Evolutionary conservation across 2,113 vertebrate species (phyloP).

Genomic region (Corythornis vintsioides): DNA sequence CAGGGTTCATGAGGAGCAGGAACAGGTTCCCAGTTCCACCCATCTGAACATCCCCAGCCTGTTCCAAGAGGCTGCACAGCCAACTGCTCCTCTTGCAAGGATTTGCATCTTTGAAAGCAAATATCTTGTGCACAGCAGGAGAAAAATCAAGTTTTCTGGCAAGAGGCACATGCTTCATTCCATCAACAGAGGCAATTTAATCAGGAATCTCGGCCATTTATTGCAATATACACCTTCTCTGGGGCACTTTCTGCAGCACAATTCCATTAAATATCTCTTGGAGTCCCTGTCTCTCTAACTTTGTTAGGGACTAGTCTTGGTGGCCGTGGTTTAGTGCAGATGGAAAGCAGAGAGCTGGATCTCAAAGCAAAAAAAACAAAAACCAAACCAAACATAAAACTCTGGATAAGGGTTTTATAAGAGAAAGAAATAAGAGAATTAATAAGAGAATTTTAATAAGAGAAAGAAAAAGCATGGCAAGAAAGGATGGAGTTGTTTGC

Average conservation of each 20-base stretch:
- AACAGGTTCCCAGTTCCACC: not conserved
- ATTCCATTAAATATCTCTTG: not conserved
- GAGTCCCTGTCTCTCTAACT: not conserved
- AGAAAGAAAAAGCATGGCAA: not conserved
- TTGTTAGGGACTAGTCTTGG: not conserved
- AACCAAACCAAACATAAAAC: too few relatives aligned
- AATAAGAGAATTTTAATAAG: too few relatives aligned
- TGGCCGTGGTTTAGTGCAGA: not conserved
- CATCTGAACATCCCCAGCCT: not conserved
- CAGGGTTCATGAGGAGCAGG: not conserved
- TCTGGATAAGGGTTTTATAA: not conserved
- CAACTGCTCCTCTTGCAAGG: not conserved
- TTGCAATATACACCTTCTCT: not conserved
- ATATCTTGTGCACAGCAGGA: not conserved
- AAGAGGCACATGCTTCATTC: not conserved
- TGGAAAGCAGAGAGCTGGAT: not conserved
- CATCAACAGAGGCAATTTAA: not conserved
- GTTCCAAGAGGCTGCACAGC: not conserved
- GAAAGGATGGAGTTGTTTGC: not conserved
- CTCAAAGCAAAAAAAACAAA: not conserved
- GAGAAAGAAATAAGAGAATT: not conserved
- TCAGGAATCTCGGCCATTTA: not conserved
- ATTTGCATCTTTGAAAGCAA: constrained; percentile 17
- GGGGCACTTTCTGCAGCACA: not conserved
- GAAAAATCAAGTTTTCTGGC: not conserved